A percentile compares a stretch with the other conserved stretches of the same genome.
These are phyloP conservation scores for Alcedo quadribrachys DNA, from an alignment of 2,797 vertebrate species.

Conservation along the genomic window DNA sequence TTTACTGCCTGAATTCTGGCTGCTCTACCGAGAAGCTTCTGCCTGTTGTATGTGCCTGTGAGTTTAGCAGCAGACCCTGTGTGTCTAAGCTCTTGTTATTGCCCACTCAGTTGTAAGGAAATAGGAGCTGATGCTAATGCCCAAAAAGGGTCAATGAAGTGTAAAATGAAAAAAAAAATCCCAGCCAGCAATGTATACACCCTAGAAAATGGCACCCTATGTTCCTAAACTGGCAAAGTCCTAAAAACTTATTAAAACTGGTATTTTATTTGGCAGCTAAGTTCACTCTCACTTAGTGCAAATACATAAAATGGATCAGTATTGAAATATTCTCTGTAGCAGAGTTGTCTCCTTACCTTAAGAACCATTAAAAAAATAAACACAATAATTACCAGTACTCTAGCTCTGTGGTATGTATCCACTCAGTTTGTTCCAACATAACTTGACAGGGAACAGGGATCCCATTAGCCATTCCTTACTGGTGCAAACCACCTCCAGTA, in stretches of 20 bases:
- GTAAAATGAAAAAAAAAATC: neutral
- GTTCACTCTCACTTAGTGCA: neutral
- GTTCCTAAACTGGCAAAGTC: neutral
- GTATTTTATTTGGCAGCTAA: neutral
- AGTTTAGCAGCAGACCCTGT: slow-evolving; percentile 1
- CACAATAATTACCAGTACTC: neutral
- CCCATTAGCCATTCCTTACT: neutral
- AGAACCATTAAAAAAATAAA: neutral
- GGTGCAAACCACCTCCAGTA: neutral
- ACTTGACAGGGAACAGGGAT: neutral
- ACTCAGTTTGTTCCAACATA: neutral
- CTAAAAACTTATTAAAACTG: neutral
- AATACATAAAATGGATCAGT: neutral
- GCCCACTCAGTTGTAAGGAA: slow-evolving; percentile 30
- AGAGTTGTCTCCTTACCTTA: neutral
- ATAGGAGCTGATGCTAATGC: neutral
- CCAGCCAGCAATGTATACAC: neutral
- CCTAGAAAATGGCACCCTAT: neutral
- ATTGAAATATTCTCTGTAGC: neutral
- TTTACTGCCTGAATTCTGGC: neutral
- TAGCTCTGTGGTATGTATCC: neutral
- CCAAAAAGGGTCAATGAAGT: neutral
- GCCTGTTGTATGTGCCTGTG: neutral
- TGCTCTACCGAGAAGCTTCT: neutral
- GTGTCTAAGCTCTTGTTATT: slow-evolving; percentile 25